Evolutionary conservation across 92 coral and sea anemone species (phyloP), one percentile per base, ranked within the genome.

Genomic region (Parazoanthus darwini): DNA sequence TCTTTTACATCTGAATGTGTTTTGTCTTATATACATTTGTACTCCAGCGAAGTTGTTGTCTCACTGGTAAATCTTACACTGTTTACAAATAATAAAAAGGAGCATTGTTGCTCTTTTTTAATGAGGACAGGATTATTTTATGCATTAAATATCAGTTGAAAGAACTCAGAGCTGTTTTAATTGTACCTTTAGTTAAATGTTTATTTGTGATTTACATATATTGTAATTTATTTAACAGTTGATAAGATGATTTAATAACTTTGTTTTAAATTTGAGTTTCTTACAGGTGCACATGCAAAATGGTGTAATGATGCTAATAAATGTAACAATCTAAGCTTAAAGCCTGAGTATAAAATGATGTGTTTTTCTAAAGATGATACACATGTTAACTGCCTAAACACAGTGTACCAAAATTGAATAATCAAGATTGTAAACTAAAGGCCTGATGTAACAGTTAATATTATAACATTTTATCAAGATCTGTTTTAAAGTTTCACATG

Each of bases 191-290:
- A 74, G 4, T 16, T 78, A 22, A 22, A 42, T 37, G 44, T 42
- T 44, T 22, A 43, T 13, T 43, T 42, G 29, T 78, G 16, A 37
- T 5, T 78, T 65, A 8, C n/a, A 76, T 76, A 76, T 76, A 39
- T 76, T 38, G 4, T 44, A 18, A 29, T 29, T 29, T 29, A 29
- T 29, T 29, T 29, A 29, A 37, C 10, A 37, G 23, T 20, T 76
- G 39, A 38, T 65, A 22, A 8, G 7, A 11, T 84, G 48, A 68
- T 33, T 68, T 39, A 84, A 70, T 50, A 72, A 70, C 46, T 44
- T 8, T 46, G 42, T 82, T 84, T 23, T 84, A 26, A 84, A 66
- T 66, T 71, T 84, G 87, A 83, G 87, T 84, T 25, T 82, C 74
- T 72, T 84, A 84, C 87, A 84, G 87, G 87, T 84, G 39, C 13